phyloP scores from a whole-genome alignment of 2,797 vertebrate species.

The Antennarius maculatus region DNA sequence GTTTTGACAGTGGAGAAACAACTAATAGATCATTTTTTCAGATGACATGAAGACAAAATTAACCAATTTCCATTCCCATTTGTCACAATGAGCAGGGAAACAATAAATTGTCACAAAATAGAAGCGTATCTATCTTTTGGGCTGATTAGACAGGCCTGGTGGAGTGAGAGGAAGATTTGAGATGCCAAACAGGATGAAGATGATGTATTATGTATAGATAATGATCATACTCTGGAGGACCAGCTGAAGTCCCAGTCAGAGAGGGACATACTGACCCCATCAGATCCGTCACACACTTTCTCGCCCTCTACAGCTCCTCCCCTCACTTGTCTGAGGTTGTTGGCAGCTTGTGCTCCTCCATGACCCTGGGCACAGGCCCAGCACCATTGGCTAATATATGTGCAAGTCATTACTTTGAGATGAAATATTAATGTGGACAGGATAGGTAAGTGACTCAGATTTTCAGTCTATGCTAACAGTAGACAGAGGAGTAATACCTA shows the following conservation, averaged over 20 bases:
- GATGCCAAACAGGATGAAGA: slow-evolving; percentile 71
- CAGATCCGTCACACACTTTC: slow-evolving; percentile 58
- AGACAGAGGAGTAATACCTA: background rate
- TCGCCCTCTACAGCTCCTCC: slow-evolving; percentile 32
- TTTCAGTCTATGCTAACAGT: background rate
- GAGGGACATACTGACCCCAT: slow-evolving; percentile 65
- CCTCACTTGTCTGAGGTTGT: slow-evolving; percentile 43
- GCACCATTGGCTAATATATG: slow-evolving; percentile 47
- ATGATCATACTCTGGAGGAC: slow-evolving; percentile 43
- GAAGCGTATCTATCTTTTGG: slow-evolving; percentile 27
- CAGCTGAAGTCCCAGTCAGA: slow-evolving; percentile 68
- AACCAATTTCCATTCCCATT: slow-evolving; percentile 64
- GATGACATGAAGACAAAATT: slow-evolving; percentile 52
- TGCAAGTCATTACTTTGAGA: slow-evolving; percentile 45
- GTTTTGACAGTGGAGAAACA: slow-evolving; percentile 36
- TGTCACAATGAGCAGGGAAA: slow-evolving; percentile 51
- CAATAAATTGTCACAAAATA: slow-evolving; percentile 44
- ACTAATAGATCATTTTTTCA: background rate
- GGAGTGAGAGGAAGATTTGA: slow-evolving; percentile 51
- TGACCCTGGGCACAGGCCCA: slow-evolving; percentile 59
- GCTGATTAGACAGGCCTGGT: slow-evolving; percentile 50
- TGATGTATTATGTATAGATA: slow-evolving; percentile 75
- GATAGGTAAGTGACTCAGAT: slow-evolving; percentile 10
- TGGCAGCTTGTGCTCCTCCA: slow-evolving; percentile 43
- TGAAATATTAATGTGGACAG: slow-evolving; percentile 65